A percentile compares a stretch with the other conserved stretches of the same genome.
Evolutionary conservation across 2,888 invertebrate genomes (phyloP).

Genomic region (Eristalinus sepulchralis): DNA sequence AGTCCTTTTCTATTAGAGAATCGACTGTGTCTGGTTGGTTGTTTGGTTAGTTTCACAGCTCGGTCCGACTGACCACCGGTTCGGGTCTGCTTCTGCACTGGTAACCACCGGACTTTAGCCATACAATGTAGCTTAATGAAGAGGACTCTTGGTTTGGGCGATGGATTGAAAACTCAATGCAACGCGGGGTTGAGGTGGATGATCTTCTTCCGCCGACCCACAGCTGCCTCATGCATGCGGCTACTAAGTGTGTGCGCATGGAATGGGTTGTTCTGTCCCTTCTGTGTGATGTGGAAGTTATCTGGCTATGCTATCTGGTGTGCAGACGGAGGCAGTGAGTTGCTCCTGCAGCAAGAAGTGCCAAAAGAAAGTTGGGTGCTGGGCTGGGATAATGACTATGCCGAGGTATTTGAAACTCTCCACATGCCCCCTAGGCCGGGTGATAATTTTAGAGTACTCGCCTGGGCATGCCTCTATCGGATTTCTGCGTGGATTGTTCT

Average conservation of each 20-base stretch:
- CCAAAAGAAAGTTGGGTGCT: conserved; percentile 44
- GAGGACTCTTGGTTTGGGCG: conserved; percentile 64
- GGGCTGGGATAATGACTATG: conserved; percentile 53
- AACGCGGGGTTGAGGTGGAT: conserved; percentile 3
- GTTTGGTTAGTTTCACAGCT: conserved; percentile 47
- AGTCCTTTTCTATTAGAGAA: conserved; percentile 68
- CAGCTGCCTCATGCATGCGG: conserved; percentile 30
- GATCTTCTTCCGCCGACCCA: conserved; percentile 35
- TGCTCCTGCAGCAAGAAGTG: conserved; percentile 44
- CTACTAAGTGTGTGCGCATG: conserved; percentile 32
- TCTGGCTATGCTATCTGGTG: conserved; percentile 36
- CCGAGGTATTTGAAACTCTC: conserved; percentile 32
- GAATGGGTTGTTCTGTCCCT: neutral
- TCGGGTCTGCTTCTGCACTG: conserved; percentile 33
- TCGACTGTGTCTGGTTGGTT: conserved; percentile 50
- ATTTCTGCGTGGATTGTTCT: conserved; percentile 43
- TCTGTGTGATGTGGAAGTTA: conserved; percentile 36
- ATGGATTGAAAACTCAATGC: conserved; percentile 54
- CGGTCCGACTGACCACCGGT: conserved; percentile 45
- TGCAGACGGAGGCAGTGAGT: conserved; percentile 6
- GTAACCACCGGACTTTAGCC: conserved; percentile 55
- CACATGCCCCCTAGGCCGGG: conserved; percentile 30
- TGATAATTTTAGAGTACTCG: conserved; percentile 62
- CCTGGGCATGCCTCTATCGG: conserved; percentile 47
- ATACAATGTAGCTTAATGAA: conserved; percentile 69